Base-by-base conservation (phyloP, 2,888 invertebrate genomes). In the Thereva unica region DNA sequence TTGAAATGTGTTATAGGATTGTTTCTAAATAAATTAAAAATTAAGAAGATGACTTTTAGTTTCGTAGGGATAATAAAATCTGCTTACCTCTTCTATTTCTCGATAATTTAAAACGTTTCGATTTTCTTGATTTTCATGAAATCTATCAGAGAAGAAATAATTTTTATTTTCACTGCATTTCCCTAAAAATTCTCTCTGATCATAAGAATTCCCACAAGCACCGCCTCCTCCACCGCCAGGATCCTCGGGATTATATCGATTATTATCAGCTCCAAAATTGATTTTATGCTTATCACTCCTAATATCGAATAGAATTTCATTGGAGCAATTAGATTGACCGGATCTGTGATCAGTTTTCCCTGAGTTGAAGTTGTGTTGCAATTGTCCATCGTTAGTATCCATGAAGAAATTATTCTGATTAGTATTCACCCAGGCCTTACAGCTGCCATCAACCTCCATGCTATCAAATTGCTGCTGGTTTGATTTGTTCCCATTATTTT, bases 201-300 rank as follows among this genome's bases (percentile, higher is more conserved):
- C 23, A 23, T 23, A 23, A 23, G 23, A 23, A 23, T 2, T 23
- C 2, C 23, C 23, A 64, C 4, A 44, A 54, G 12, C 38, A 10
- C 7, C 23, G 23, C 49, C 59, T 2, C 64, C 70, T 2, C 64
- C 70, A 59, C 69, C 70, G 5, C 71, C 69, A n/a, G 70, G 70
- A 53, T 72, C 71, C 6, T 68, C 67, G 0, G 70, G 66, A 42
- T 66, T 70, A 7, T 70, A 67, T 9, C 34, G 23, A 54, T 38
- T 38, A 10, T 38, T 41, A 6, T 53, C 45, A 42, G 3, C 10
- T 35, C 10, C 37, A 42, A 10, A 9, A 55, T 44, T 47, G 63
- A 47, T 38, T 75, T 73, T 67, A 72, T 72, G 57, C 5, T 45
- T 41, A n/a, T 61, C 64, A 50, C 35, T 44, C 9, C 64, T 68